Base-by-base conservation (phyloP, 1,140 invertebrate species). In the Neodiprion virginianus region DNA sequence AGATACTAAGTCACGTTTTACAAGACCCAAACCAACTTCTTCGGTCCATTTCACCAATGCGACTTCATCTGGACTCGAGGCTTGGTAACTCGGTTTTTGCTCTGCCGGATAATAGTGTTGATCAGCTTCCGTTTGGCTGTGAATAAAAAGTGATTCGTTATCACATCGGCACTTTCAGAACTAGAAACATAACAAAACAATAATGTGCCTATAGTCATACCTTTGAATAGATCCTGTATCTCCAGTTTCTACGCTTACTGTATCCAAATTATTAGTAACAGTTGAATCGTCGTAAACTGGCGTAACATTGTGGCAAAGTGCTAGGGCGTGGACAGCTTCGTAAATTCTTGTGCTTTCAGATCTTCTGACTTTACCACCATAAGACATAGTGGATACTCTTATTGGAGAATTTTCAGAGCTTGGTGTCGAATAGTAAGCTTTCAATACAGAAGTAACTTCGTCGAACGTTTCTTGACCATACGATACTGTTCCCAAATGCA, bases 251-350 rank as follows among this genome's bases (percentile, higher is more conserved):
- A 88, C 79, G 50, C 86, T 89, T 10, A 87, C 81, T 0, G 82
- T 79, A 69, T 88, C 87, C 23, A 84, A 69, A 68, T 83, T 85
- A 48, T 77, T 69, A 1, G 76, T 72, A 66, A 74, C 83, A 17
- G 21, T 83, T 10, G 83, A 82, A 7, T 89, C 89, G 80, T 99
- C 97, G 84, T 95, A 97, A 7, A 99, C 97, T 0, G 99, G 99
- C 0, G 99, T 99, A 0, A 99, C 99, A 89, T 99, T 99, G 86
- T 99, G 98, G 88, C 99, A 99, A 7, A 99, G 88, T 0, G 98
- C 98, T 12, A 99, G 88, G 0, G 98, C 97, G 80, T 96, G 93
- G 8, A 99, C 96, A 0, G 97, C 96, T 81, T 99, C 95, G 90
- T 93, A 94, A 66, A 98, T 93, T 65, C 96, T 90, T 65, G 93